Conservation (phyloP, 2,113 vertebrate species). For the Pan paniscus region DNA sequence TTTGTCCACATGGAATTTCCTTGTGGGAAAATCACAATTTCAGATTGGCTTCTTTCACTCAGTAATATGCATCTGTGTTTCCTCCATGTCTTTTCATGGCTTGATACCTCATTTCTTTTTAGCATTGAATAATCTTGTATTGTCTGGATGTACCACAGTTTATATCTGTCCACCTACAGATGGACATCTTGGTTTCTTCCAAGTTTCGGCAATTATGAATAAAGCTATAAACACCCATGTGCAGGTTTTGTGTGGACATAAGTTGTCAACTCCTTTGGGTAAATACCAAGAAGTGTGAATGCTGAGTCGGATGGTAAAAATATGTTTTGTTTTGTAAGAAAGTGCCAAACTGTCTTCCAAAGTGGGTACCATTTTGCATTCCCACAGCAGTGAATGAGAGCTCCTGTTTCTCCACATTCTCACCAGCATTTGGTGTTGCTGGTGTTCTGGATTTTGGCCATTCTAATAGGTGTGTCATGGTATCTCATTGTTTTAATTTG, state of each 20-base stretch:
- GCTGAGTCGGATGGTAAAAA: accelerated
- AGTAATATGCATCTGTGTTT: not conserved
- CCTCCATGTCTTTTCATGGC: not conserved
- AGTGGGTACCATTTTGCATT: not conserved
- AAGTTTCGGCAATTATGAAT: not conserved
- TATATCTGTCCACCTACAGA: not conserved
- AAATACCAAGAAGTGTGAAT: not conserved
- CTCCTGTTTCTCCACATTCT: not conserved
- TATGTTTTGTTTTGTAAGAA: not conserved
- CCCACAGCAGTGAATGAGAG: not conserved
- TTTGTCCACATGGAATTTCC: too few relatives aligned
- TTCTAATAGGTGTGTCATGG: too few relatives aligned
- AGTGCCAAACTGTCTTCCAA: not conserved
- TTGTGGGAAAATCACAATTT: not conserved
- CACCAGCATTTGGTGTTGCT: accelerated
- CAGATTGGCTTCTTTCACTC: not conserved
- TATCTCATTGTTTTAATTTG: too few relatives aligned
- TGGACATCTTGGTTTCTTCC: not conserved
- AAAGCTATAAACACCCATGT: not conserved
- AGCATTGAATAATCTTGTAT: not conserved
- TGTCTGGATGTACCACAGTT: accelerated
- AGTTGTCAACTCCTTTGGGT: not conserved
- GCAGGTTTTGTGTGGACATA: not conserved
- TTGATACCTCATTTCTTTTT: not conserved
- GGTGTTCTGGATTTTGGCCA: too few relatives aligned